Conservation (phyloP, 2,113 vertebrate species). For the Carollia perspicillata region DNA sequence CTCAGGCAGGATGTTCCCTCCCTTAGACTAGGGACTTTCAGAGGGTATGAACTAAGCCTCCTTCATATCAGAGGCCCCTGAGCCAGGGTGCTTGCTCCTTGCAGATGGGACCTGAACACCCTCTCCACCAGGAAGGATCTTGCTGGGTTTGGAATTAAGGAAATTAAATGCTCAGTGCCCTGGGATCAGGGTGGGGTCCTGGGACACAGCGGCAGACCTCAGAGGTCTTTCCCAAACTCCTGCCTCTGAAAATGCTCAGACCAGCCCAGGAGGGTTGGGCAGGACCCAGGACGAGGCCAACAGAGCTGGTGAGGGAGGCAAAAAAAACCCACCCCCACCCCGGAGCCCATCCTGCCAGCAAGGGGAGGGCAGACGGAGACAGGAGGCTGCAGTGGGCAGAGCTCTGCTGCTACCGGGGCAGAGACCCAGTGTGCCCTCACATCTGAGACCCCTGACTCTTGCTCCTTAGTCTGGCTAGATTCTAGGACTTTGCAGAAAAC, state of each 20-base stretch:
- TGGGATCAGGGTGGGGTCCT: background rate
- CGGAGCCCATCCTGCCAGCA: background rate
- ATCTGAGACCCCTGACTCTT: background rate
- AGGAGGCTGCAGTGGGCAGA: background rate
- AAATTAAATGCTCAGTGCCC: background rate
- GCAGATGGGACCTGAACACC: background rate
- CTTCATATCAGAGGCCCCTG: background rate
- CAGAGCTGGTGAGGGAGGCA: background rate
- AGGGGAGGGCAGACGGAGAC: background rate
- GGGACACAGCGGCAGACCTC: background rate
- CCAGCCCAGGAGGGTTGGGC: background rate
- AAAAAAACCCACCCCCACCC: background rate
- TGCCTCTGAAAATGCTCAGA: background rate
- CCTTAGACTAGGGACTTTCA: background rate
- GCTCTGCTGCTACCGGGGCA: fast-evolving
- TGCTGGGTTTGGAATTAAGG: background rate
- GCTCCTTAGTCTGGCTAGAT: background rate
- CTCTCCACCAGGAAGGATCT: background rate
- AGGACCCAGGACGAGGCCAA: background rate
- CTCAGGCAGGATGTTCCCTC: background rate
- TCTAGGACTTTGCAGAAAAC: background rate
- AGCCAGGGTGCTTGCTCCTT: background rate
- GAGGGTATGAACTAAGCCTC: background rate
- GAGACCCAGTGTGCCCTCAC: background rate
- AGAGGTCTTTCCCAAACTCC: background rate